Conservation (phyloP, 2,797 vertebrate genomes). For the Myotis planiceps region DNA sequence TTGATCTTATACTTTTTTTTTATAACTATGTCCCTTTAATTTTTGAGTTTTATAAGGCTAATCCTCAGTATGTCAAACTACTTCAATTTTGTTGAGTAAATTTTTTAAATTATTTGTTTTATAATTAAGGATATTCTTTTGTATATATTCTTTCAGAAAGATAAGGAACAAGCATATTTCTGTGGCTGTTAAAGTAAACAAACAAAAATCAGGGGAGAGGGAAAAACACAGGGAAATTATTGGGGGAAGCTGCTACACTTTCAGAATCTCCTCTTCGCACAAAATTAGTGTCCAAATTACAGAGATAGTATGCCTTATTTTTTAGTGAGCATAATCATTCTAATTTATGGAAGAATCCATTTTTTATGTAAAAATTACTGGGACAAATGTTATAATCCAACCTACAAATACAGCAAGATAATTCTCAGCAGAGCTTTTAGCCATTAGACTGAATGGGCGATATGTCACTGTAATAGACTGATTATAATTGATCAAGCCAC, state of each 20-base stretch:
- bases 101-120: not conserved
- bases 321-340: not conserved
- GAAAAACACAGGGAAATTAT: accelerated
- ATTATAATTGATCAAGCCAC: not conserved
- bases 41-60: not conserved
- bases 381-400: not conserved
- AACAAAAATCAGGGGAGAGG: not conserved
- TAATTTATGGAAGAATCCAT: not conserved
- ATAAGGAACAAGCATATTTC: not conserved
- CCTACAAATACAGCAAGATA: not conserved
- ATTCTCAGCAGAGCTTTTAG: not conserved
- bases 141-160: not conserved
- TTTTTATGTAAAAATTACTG: not conserved
- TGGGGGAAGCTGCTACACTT: not conserved
- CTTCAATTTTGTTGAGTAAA: not conserved
- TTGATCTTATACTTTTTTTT: not conserved
- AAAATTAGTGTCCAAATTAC: not conserved
- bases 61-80: not conserved
- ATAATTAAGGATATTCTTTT: not conserved
- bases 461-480: not conserved
- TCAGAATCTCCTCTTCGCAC: not conserved
- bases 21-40: not conserved
- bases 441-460: not conserved
- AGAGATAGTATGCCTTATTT: not conserved
- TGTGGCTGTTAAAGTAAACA: not conserved